Base-by-base conservation (phyloP, 2,888 invertebrate species). In the Rhopalosiphum nymphaeae region DNA sequence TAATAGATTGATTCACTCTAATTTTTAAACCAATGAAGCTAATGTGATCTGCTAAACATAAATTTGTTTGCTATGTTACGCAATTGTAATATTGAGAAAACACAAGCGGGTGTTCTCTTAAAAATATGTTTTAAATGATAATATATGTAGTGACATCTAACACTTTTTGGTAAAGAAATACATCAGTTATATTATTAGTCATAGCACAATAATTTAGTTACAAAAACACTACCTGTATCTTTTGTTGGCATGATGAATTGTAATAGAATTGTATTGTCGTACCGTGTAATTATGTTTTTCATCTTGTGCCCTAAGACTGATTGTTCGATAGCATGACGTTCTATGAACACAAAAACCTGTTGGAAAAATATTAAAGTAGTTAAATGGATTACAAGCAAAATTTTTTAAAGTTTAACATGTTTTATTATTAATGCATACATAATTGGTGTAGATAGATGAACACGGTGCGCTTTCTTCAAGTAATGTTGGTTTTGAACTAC, bases 261-360 rank as follows among this genome's bases (percentile, higher is more conserved):
- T 91, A 95, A 93, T 46, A 91, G 91, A 26, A 95, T 92, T 56
- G 92, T 93, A 91, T 95, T 94, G 21, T 94, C 85, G 56, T 92
- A 93, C 61, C 94, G 78, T 90, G 85, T 85, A 21, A 95, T 94
- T 2, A 94, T 85, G 89, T 88, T 92, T 85, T 94, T 93, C 86
- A 95, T 94, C 46, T 93, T 94, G 3, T 92, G 89, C 44, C 92
- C 87, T 25, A 89, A 87, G 4, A 44, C 88, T 25, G 89, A 26
- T 84, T 56, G 86, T 78, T 16, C 56, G 1, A 89, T 85, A 29
- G 11, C 26, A 61, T 36, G 89, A 9, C 94, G 78, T 91, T 91
- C 57, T 49, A 94, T 94, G 26, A 91, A 92, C 21, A 95, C 94
- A 91, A 94, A 95, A 13, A 95, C 88, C 95, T 95, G 44, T 56